phyloP scores from a whole-genome alignment of 2,888 invertebrate genomes.

The Diaperis boleti region DNA sequence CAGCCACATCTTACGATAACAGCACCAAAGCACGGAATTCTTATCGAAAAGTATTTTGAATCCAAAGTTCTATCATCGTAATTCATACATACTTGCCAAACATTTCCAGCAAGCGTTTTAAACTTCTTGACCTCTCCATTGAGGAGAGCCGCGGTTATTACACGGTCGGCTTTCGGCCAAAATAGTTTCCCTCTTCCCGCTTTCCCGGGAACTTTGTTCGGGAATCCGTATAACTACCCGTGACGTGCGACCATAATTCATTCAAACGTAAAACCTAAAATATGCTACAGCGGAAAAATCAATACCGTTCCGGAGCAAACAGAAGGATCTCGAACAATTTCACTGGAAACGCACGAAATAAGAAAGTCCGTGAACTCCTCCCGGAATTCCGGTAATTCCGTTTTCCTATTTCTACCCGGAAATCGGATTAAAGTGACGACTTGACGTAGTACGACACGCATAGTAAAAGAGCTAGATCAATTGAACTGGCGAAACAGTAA shows the following conservation, averaged over 20 bases:
- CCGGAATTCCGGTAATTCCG: constrained; percentile 11
- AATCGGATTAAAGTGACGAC: constrained; percentile 22
- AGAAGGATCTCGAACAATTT: constrained; percentile 1
- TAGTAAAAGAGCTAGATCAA: neutral
- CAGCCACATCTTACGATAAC: no score
- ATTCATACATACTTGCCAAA: no score
- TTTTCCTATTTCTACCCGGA: neutral
- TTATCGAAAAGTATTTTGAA: no score
- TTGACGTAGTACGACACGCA: constrained; percentile 16
- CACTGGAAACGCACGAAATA: constrained; percentile 10
- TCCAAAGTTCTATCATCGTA: no score
- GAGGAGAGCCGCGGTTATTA: constrained; percentile 11
- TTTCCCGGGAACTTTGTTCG: constrained; percentile 15
- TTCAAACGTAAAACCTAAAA: constrained; percentile 17
- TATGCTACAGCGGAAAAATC: constrained; percentile 16
- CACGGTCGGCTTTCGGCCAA: neutral
- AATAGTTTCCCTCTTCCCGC: constrained; percentile 14
- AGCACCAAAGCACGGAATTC: no score
- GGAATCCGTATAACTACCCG: constrained; percentile 20
- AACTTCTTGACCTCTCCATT: neutral
- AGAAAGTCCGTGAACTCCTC: neutral
- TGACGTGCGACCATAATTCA: constrained; percentile 24
- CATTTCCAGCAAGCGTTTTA: no score
- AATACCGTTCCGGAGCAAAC: neutral
- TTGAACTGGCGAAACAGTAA: constrained; percentile 11